Percentiles rank a stretch among this genome's conserved stretches.
These are phyloP conservation scores for Pao palembangensis DNA, from an alignment of 2,113 vertebrate genomes.

Conservation along the genomic window DNA sequence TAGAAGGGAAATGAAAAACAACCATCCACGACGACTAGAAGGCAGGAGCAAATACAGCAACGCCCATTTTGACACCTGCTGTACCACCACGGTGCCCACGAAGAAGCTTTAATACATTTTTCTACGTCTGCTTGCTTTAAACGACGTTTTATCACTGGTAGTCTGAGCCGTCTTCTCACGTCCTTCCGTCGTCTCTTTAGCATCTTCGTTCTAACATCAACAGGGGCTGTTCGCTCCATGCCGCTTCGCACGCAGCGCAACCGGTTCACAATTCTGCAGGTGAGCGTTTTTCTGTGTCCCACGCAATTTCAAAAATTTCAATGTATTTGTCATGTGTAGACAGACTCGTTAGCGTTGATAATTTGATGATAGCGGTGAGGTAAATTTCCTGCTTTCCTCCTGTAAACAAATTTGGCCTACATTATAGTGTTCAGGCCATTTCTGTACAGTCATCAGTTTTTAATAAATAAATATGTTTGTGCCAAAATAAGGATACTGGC, in stretches of 20 bases:
- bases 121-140: not conserved
- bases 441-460: too few species aligned
- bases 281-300: conserved; percentile 20
- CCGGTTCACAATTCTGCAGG: conserved; percentile 40
- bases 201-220: conserved; percentile 28
- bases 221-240: conserved; percentile 26
- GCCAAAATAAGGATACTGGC: too few species aligned
- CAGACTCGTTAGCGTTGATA: too few species aligned
- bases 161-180: not conserved
- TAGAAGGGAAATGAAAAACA: conserved; percentile 49
- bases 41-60: conserved; percentile 42
- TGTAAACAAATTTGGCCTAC: conserved; percentile 42
- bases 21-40: conserved; percentile 48
- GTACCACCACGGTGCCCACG: not conserved
- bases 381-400: not conserved
- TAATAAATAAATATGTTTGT: too few species aligned
- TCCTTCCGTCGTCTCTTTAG: conserved; percentile 16
- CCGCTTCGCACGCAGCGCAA: conserved; percentile 14
- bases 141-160: not conserved
- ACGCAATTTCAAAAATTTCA: not conserved
- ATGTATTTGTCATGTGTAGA: not conserved
- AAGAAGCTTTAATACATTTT: not conserved
- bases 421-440: conserved; percentile 1
- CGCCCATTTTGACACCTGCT: conserved; percentile 50
- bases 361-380: not conserved